Conservation (phyloP, 1,140 invertebrate genomes). For the Geopemphigus sp. region DNA sequence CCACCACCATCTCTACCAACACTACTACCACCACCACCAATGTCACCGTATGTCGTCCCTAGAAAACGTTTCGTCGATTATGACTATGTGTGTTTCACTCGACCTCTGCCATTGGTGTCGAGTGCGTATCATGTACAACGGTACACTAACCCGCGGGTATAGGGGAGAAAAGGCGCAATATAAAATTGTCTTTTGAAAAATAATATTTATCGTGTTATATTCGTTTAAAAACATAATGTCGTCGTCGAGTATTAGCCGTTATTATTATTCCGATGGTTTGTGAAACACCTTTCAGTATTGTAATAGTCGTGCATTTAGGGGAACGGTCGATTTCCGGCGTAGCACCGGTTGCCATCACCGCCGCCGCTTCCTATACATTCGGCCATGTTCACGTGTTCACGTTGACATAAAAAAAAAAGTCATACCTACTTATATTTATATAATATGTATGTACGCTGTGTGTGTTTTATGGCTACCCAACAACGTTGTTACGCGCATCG, state of each 20-base stretch:
- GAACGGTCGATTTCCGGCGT: constrained; percentile 36
- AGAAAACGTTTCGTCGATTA: constrained; percentile 24
- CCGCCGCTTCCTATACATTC: not conserved
- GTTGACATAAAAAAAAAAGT: constrained; percentile 3
- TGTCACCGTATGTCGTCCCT: constrained; percentile 7
- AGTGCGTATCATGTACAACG: not conserved
- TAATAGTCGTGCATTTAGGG: constrained; percentile 8
- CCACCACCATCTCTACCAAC: not conserved
- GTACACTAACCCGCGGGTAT: not conserved
- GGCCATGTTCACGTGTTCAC: not conserved
- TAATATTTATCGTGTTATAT: not conserved
- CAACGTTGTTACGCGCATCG: constrained; percentile 16
- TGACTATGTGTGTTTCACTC: constrained; percentile 2
- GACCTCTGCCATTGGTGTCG: not conserved
- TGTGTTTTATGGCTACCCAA: constrained; percentile 21
- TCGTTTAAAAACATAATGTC: constrained; percentile 9
- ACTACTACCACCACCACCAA: not conserved
- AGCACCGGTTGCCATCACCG: constrained; percentile 6
- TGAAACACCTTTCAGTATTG: constrained; percentile 34
- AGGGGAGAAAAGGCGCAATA: not conserved
- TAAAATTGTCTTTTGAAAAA: not conserved
- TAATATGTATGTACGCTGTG: not conserved
- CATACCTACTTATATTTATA: not conserved
- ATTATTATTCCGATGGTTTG: constrained; percentile 10
- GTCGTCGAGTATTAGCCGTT: not conserved